Evolutionary conservation across 2,113 vertebrate genomes (phyloP).

Genomic region (Barbus barbus): DNA sequence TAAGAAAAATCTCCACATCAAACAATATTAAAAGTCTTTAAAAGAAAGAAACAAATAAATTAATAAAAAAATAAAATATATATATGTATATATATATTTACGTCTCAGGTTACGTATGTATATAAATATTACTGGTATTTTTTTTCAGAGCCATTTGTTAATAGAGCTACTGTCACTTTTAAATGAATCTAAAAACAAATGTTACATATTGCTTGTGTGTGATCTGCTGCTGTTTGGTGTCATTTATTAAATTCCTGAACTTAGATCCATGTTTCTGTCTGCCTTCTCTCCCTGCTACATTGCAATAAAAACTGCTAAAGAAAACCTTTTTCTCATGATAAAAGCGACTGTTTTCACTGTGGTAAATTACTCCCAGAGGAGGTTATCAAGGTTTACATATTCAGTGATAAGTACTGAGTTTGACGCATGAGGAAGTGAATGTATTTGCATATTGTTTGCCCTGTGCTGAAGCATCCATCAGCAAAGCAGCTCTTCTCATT

Average conservation of each 20-base stretch:
- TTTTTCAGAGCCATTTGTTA: not conserved
- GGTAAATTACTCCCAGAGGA: not conserved
- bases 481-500: no score
- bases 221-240: not conserved
- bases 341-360: not conserved
- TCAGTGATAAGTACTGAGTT: slow-evolving; percentile 55
- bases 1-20: no score
- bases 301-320: not conserved
- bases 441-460: slow-evolving; percentile 69
- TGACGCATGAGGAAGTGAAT: slow-evolving; percentile 56
- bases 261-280: not conserved
- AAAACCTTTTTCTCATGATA: not conserved
- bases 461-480: slow-evolving; percentile 51
- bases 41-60: no score
- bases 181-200: not conserved
- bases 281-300: not conserved
- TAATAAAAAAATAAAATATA: no score
- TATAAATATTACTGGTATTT: not conserved
- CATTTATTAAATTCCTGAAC: not conserved
- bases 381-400: slow-evolving; percentile 71
- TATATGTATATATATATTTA: no score
- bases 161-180: not conserved
- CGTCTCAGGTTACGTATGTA: no score
- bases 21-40: no score
- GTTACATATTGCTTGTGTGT: not conserved